phyloP scores from a whole-genome alignment of 53 echinoderm and acorn worm genomes.

The Crossaster papposus region DNA sequence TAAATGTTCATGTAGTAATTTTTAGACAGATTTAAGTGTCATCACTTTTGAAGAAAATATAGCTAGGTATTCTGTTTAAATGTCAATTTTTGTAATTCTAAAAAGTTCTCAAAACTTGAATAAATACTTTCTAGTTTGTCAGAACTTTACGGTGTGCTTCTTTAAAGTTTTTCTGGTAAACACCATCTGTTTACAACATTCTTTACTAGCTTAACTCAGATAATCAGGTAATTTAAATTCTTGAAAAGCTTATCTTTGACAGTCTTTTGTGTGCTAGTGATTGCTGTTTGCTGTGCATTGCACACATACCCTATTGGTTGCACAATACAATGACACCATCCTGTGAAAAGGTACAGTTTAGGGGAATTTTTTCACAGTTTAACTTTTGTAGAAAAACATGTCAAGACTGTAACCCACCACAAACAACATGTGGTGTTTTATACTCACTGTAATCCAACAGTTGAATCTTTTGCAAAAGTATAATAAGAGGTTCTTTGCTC shows the following conservation, averaged over 20 bases:
- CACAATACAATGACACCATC: not conserved
- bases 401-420: not conserved
- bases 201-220: too few species aligned
- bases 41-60: too few species aligned
- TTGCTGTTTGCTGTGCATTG: not conserved
- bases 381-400: not conserved
- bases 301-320: not conserved
- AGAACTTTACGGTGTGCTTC: too few species aligned
- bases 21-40: too few species aligned
- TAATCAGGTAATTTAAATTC: too few species aligned
- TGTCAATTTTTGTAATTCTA: too few species aligned
- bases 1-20: too few species aligned
- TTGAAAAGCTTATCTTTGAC: not conserved
- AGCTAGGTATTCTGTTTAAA: too few species aligned
- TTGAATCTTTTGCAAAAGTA: not conserved
- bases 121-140: too few species aligned
- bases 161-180: too few species aligned
- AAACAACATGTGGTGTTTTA: not conserved
- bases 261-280: not conserved
- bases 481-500: not conserved
- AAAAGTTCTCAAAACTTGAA: too few species aligned
- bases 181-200: too few species aligned
- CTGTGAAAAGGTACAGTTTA: not conserved
- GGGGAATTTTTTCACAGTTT: not conserved
- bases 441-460: not conserved